Conservation (phyloP, 2,797 vertebrate genomes). For the Tragelaphus oryx region DNA sequence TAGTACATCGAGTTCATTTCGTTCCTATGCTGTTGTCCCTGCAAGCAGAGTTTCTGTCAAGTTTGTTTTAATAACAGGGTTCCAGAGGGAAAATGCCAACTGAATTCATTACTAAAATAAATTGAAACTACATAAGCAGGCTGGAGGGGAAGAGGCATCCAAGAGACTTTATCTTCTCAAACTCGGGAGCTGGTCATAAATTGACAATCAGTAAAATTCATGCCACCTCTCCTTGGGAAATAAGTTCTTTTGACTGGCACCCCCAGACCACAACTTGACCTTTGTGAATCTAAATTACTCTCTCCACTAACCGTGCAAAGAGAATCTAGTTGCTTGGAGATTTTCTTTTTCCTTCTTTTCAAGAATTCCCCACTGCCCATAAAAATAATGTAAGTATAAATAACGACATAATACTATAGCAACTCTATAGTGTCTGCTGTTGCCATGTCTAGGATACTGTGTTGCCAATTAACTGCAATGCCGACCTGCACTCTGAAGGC, state of each 20-base stretch:
- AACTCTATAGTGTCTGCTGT: background rate
- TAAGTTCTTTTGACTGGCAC: background rate
- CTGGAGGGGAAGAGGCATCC: constrained; percentile 8
- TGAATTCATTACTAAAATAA: constrained; percentile 56
- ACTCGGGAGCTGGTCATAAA: background rate
- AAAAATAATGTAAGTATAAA: constrained; percentile 30
- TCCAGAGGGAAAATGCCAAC: constrained; percentile 45
- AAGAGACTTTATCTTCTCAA: constrained; percentile 43
- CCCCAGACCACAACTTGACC: background rate
- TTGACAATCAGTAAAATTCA: background rate
- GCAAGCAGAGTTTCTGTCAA: background rate
- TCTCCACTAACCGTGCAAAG: background rate
- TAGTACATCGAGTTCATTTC: background rate
- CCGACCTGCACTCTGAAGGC: background rate
- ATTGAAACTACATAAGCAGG: constrained; percentile 29
- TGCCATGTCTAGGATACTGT: background rate
- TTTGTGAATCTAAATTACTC: background rate
- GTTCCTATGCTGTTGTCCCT: constrained; percentile 13
- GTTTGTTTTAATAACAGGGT: constrained; percentile 61
- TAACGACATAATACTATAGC: background rate
- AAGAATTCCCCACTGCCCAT: background rate
- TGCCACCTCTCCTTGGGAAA: background rate
- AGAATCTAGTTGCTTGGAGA: background rate
- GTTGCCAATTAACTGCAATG: background rate
- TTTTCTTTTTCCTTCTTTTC: background rate